phyloP scores from a whole-genome alignment of 2,113 vertebrate species.

The Thunnus thynnus region DNA sequence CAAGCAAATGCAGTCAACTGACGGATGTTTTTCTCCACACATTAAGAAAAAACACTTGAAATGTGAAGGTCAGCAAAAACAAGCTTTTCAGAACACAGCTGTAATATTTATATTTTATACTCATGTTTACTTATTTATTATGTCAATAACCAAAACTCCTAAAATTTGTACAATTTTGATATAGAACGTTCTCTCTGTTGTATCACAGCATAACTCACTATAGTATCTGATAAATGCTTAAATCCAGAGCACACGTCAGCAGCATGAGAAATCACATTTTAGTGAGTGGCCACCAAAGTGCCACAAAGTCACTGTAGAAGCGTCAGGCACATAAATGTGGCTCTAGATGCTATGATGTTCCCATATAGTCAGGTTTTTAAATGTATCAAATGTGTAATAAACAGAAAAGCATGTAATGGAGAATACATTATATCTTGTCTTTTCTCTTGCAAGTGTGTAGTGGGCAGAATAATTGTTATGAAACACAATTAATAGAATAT shows the following conservation, averaged over 20 bases:
- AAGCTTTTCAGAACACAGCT: neutral
- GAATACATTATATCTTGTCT: slow-evolving; percentile 10
- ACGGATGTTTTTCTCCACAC: slow-evolving; percentile 25
- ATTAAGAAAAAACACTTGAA: slow-evolving; percentile 12
- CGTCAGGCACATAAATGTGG: neutral
- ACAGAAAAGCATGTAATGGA: neutral
- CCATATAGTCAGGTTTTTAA: slow-evolving; percentile 7
- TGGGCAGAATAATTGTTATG: slow-evolving; percentile 38
- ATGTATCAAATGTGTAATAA: slow-evolving; percentile 14
- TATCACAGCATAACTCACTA: neutral
- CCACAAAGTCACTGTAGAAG: neutral
- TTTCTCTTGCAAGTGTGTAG: slow-evolving; percentile 33
- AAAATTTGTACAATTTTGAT: neutral
- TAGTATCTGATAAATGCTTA: neutral
- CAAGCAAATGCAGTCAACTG: slow-evolving; percentile 39
- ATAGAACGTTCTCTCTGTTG: neutral
- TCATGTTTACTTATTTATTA: slow-evolving; percentile 14
- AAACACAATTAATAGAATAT: slow-evolving; percentile 67
- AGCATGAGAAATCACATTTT: too few relatives aligned
- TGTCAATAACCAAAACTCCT: neutral
- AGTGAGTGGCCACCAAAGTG: neutral
- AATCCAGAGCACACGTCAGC: neutral
- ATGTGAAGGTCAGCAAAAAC: slow-evolving; percentile 11
- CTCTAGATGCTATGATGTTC: slow-evolving; percentile 12
- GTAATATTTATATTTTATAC: neutral